phyloP scores from a whole-genome alignment of 1,140 invertebrate genomes.

The Steinernema feltiae region DNA sequence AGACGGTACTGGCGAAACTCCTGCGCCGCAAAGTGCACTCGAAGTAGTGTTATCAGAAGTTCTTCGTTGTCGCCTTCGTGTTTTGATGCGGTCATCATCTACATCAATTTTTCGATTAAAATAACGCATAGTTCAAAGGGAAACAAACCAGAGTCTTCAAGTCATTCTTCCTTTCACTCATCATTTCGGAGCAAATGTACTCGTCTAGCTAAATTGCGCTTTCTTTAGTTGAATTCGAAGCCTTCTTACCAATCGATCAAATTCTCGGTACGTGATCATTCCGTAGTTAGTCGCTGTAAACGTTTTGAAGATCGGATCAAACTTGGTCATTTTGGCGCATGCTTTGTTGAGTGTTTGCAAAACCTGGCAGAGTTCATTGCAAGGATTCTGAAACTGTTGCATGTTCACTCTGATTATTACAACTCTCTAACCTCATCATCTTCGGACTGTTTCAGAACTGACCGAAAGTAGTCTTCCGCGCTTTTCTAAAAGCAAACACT shows the following conservation, averaged over 20 bases:
- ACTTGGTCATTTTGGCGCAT: conserved; percentile 46
- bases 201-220: conserved; percentile 42
- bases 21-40: conserved; percentile 50
- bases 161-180: conserved; percentile 51
- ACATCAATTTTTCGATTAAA: conserved; percentile 15
- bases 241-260: conserved; percentile 40
- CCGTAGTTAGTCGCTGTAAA: conserved; percentile 46
- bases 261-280: conserved; percentile 43
- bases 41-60: conserved; percentile 43
- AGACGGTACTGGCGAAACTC: conserved; percentile 41
- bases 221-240: neutral
- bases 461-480: conserved; percentile 44
- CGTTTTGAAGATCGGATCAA: conserved; percentile 47
- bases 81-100: conserved; percentile 40
- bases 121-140: neutral
- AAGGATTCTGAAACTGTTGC: conserved; percentile 27
- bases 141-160: conserved; percentile 40
- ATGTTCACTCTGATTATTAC: conserved; percentile 16
- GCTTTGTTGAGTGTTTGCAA: conserved; percentile 42
- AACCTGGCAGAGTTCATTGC: conserved; percentile 45
- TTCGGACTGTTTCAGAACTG: conserved; percentile 20
- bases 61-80: conserved; percentile 34
- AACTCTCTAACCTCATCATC: conserved; percentile 27
- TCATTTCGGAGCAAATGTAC: conserved; percentile 51
- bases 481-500: conserved; percentile 37